These are phyloP conservation scores for Orthosia gothica DNA, from an alignment of 2,888 invertebrate genomes.

Conservation along the genomic window DNA sequence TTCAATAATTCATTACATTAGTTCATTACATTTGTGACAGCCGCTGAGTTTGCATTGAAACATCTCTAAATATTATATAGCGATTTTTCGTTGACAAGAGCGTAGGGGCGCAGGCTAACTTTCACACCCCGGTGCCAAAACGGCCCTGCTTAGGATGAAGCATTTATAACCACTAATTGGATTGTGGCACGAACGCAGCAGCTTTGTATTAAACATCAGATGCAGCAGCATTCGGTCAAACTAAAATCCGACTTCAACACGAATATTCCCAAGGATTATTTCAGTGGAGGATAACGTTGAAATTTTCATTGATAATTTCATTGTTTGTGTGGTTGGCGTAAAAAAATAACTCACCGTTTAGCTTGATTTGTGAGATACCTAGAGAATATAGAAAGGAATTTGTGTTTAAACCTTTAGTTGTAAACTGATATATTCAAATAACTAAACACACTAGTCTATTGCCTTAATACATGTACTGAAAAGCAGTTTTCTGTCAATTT, in stretches of 20 bases:
- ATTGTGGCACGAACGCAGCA: conserved; percentile 6
- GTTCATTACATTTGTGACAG: too few relatives aligned
- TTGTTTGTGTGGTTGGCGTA: background rate
- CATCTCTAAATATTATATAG: too few relatives aligned
- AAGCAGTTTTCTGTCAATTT: too few relatives aligned
- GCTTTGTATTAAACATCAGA: conserved; percentile 23
- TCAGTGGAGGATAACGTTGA: background rate
- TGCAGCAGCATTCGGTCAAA: conserved; percentile 20
- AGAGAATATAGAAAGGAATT: background rate
- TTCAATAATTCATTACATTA: too few relatives aligned
- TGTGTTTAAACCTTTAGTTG: too few relatives aligned
- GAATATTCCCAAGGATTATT: background rate
- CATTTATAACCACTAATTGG: conserved; percentile 26
- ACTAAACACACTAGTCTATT: too few relatives aligned
- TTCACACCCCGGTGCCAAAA: too few relatives aligned
- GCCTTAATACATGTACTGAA: too few relatives aligned
- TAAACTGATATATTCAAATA: too few relatives aligned
- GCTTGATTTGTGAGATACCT: background rate
- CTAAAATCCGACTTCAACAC: background rate
- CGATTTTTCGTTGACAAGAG: too few relatives aligned
- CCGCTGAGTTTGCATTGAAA: too few relatives aligned
- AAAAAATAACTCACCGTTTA: background rate
- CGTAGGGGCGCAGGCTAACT: too few relatives aligned
- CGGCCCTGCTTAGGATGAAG: background rate
- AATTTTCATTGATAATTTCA: background rate